A percentile compares a stretch with the other conserved stretches of the same genome.
Conservation (phyloP, 2,888 invertebrate species). For the Xiphydria camelus region DNA sequence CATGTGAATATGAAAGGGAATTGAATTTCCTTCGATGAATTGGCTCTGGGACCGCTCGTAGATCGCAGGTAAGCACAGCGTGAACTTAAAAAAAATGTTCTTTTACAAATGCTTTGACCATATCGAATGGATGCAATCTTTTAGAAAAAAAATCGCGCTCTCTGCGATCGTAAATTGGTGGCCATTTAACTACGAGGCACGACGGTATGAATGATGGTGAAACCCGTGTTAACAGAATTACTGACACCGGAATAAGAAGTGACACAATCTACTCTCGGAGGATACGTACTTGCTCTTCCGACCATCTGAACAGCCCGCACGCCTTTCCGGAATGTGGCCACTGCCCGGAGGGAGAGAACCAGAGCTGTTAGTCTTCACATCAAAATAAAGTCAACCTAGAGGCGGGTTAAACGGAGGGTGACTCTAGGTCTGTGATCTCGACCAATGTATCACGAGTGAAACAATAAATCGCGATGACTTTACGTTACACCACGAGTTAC, state of each 20-base stretch:
- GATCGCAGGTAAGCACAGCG: too few relatives aligned
- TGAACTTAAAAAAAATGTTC: too few relatives aligned
- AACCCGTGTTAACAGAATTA: slow-evolving; percentile 10
- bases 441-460: slow-evolving; percentile 22
- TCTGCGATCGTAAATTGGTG: not conserved
- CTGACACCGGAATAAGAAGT: slow-evolving; percentile 35
- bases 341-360: slow-evolving; percentile 69
- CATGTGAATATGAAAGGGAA: slow-evolving; percentile 6
- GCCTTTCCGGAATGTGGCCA: slow-evolving; percentile 99
- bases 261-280: slow-evolving; percentile 57
- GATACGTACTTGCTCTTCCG: slow-evolving; percentile 97
- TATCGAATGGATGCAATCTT: not conserved
- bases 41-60: too few relatives aligned
- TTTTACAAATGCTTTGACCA: too few relatives aligned
- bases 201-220: not conserved
- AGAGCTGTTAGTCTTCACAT: slow-evolving; percentile 58
- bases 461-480: too few relatives aligned
- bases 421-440: slow-evolving; percentile 24
- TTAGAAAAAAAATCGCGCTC: not conserved
- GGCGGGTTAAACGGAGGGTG: slow-evolving; percentile 32
- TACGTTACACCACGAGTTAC: too few relatives aligned
- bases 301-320: slow-evolving; percentile 99
- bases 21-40: slow-evolving; percentile 1
- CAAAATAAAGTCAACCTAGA: slow-evolving; percentile 41
- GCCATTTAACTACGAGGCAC: not conserved